These are phyloP conservation scores for Microcebus tavaratra DNA, from an alignment of 2,113 vertebrate genomes.

Conservation along the genomic window DNA sequence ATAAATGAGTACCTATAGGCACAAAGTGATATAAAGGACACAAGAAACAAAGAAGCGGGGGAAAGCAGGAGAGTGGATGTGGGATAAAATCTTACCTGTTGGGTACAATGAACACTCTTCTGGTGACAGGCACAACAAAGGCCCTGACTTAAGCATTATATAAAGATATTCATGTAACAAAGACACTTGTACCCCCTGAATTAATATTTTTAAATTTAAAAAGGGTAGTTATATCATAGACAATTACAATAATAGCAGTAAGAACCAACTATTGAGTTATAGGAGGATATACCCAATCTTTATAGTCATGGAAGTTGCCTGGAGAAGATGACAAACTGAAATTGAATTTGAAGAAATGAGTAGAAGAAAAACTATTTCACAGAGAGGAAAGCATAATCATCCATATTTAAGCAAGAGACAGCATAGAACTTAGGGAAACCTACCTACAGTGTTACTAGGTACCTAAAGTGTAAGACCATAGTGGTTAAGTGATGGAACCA, in stretches of 20 bases:
- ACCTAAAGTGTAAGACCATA: background rate
- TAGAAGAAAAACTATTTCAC: background rate
- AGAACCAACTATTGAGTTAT: background rate
- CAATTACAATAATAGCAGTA: background rate
- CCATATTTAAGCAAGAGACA: background rate
- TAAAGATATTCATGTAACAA: too few relatives aligned
- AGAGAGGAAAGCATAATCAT: background rate
- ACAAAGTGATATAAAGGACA: too few relatives aligned
- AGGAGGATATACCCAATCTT: background rate
- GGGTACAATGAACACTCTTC: too few relatives aligned
- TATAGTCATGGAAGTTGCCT: background rate
- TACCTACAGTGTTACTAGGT: background rate
- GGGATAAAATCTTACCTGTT: too few relatives aligned
- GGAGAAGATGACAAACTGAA: background rate
- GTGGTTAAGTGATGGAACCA: background rate
- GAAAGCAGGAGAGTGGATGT: too few relatives aligned
- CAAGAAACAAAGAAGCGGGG: too few relatives aligned
- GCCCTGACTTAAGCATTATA: too few relatives aligned
- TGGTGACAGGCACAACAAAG: too few relatives aligned
- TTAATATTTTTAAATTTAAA: too few relatives aligned
- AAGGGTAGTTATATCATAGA: background rate
- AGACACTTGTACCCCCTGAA: too few relatives aligned
- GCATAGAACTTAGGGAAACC: background rate
- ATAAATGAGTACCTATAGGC: too few relatives aligned
- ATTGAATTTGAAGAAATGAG: background rate